Evolutionary conservation across 2,113 vertebrate species (phyloP), one percentile per base, ranked within the genome.

Genomic region (Lepidothrix coronata): DNA sequence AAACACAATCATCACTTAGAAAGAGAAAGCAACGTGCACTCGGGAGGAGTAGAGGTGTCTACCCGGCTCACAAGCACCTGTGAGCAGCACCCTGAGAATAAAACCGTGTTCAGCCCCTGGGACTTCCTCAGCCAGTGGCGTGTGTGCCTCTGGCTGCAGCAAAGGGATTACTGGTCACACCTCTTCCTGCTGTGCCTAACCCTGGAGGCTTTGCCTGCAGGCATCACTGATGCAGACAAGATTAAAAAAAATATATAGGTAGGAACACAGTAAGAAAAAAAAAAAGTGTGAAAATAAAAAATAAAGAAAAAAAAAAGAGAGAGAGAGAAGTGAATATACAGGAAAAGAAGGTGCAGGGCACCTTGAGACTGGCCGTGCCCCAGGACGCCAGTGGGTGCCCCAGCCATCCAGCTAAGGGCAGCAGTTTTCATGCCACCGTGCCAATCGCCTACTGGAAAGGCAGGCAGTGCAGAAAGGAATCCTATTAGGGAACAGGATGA

Each of bases 201-300:
- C 90, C 88, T 77, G 90, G 65, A 95, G 95, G 88, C 93, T 95
- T 77, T 74, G 90, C 96, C 93, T 95, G 89, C 78, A 88, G 94
- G 88, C 93, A 96, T 88, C 65, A 14, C 85, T 55, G 82, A 76
- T 10, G 57, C 91, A 82, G 75, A 55, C 46, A 67, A 84, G 84
- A 92, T 83, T 58, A 77, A 85, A 94, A 90, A 96, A 61, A 14
- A 89, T 14, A 78, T 12, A 93, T 9, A 61, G 35, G 70, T 35
- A 94, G 51, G 48, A 43, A 62, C 30, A 57, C 39, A 63, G 22
- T 17, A 67, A n/a, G 31, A 58, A 57, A 49, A 20, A 7, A 31
- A 0, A 1, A 16, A 18, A 30, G 9, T 13, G 70, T 68, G 6
- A 63, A 71, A 65, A 44, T 14, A 28, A 52, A 52, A 44, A 65